A percentile compares a stretch with the other conserved stretches of the same genome.
Evolutionary conservation across 2,113 vertebrate species (phyloP).

Genomic region (Eclectus roratus): DNA sequence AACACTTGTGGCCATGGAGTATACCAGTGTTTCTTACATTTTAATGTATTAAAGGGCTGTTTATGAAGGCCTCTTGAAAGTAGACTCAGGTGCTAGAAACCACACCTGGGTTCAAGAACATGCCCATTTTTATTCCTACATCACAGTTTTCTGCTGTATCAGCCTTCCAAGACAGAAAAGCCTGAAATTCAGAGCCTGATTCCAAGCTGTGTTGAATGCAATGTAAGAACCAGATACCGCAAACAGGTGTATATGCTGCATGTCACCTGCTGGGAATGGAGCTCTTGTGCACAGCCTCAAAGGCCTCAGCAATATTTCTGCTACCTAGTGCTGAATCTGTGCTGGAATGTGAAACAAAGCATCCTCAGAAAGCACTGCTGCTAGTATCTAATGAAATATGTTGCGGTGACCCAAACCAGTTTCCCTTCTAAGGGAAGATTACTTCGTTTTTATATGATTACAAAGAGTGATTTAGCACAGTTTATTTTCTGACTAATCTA

Average conservation of each 20-base stretch:
- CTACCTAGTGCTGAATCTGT: not conserved
- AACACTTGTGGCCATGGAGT: no score
- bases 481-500: not conserved
- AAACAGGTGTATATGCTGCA: not conserved
- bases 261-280: not conserved
- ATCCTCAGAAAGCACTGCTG: not conserved
- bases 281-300: not conserved
- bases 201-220: no score
- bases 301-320: not conserved
- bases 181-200: not conserved
- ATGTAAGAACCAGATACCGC: no score
- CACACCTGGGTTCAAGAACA: not conserved
- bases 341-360: not conserved
- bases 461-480: not conserved
- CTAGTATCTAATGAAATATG: not conserved
- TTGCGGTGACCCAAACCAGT: no score
- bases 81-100: not conserved
- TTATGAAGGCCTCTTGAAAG: not conserved
- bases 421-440: not conserved
- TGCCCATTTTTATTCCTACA: not conserved
- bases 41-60: not conserved
- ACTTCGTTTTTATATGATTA: not conserved
- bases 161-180: not conserved
- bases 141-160: not conserved
- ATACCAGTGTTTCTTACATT: not conserved